Base-by-base conservation (phyloP, 2,113 vertebrate species). In the Gymnocephalus cernua region DNA sequence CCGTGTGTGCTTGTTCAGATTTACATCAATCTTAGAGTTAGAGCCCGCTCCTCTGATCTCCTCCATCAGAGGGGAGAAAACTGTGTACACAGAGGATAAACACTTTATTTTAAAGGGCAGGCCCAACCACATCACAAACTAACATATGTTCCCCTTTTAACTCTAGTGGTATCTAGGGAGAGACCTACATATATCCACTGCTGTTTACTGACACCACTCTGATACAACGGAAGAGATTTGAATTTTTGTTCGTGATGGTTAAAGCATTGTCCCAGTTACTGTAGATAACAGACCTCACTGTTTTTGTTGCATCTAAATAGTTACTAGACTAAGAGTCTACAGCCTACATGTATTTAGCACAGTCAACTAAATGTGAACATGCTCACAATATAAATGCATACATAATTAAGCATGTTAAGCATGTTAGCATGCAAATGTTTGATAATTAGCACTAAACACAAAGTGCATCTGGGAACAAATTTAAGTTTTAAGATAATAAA, bases 1-100 rank as follows among this genome's bases (percentile, higher is more conserved):
- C 72, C 74, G 73, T 54, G 79, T 77, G 89, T 91, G 86, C 86
- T 90, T 77, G 73, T 86, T 89, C 82, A 82, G 80, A 92, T 93
- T 90, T 85, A 88, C 82, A 89, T 93, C 91, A 92, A 35, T 80
- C 86, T 86, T 80, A 23, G 64, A 69, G 83, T 84, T 79, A 51
- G 51, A 75, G 59, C 73, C 67, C 5, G 12, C 50, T 90, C 78
- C 84, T 93, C 90, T 90, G 91, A 93, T 87, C 87, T 89, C 50
- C 56, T 69, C 79, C 83, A 84, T 91, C 82, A 88, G 78, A 88
- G 66, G 54, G 66, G 25, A 81, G 67, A 83, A 81, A 48, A 45
- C 56, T 71, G 61, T 80, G 72, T 84, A 53, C 27, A 81, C 64
- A 77, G 23, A 66, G 50, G 59, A 79, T 87, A 83, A 85, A 89